Evolutionary conservation across 2,797 vertebrate genomes (phyloP).

Genomic region (Mormyrus proboscirostris): DNA sequence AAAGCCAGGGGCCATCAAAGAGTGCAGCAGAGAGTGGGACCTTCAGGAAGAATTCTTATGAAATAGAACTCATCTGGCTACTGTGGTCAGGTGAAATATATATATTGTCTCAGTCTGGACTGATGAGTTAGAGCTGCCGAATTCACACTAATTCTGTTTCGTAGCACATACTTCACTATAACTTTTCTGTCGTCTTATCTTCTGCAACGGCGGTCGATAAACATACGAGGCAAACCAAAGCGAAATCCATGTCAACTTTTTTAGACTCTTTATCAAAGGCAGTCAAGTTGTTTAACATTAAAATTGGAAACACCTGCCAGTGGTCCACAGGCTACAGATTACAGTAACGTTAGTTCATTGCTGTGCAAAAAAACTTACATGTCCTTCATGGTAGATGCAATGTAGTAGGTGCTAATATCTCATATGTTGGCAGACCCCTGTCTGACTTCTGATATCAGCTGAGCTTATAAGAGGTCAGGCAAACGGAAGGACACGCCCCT

Average conservation of each 20-base stretch:
- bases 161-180: background rate
- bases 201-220: background rate
- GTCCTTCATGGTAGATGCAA: conserved; percentile 22
- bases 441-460: background rate
- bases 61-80: background rate
- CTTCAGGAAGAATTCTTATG: background rate
- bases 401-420: background rate
- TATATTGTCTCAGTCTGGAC: background rate
- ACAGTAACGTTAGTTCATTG: background rate
- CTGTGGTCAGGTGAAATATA: background rate
- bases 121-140: background rate
- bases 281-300: background rate
- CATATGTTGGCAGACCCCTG: background rate
- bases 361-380: conserved; percentile 10
- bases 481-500: background rate
- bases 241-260: background rate
- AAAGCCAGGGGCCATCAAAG: background rate
- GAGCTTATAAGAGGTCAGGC: conserved; percentile 1
- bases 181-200: background rate
- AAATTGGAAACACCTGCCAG: background rate
- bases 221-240: background rate
- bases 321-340: background rate
- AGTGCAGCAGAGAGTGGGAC: background rate
- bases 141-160: background rate
- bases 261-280: background rate